Base-by-base conservation (phyloP, 1,140 invertebrate species). In the Venturia canescens region DNA sequence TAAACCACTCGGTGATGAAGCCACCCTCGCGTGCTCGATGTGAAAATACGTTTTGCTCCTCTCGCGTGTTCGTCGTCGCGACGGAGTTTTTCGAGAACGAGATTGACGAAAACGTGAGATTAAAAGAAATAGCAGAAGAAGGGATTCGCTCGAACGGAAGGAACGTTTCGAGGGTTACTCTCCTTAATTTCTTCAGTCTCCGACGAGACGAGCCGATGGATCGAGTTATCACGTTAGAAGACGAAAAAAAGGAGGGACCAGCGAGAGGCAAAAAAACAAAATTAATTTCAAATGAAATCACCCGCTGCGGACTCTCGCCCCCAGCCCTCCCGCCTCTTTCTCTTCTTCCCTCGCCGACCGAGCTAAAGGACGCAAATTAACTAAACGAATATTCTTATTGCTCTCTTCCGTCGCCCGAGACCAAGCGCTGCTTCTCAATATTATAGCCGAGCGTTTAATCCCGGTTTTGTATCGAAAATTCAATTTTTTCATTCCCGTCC, bases 321-420 rank as follows among this genome's bases (percentile, higher is more conserved):
- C 21, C 53, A n/a, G 18, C 21, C 53, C 4, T 53, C 1, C 53
- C 21, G 3, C 21, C 53, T 57, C 53, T 57, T 57, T 57, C 21
- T 53, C 50, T 53, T 21, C n/a, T 21, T 53, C 16, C 2, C 50
- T 53, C 50, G 16, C 27, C 27, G 6, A 21, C 27, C 27, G 29
- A 38, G 53, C 50, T 23, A 16, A 15, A 78, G 83, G 82, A 84
- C 79, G 81, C 84, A 85, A 88, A 90, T 89, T 85, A 84, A 88
- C 84, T 79, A 85, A 83, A 78, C 75, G 80, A 84, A 76, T 76
- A 76, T 76, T 76, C 72, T 76, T 16, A 60, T 34, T 60, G 72
- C 53, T 48, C 23, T n/a, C 72, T 60, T 76, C 53, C 72, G 50
- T 76, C 53, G 57, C 26, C 79, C 79, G 29, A 69, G 66, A 63